Percentiles rank a stretch among this genome's conserved stretches.
phyloP scores from a whole-genome alignment of 2,888 invertebrate species.

The Clistopyga incitator region DNA sequence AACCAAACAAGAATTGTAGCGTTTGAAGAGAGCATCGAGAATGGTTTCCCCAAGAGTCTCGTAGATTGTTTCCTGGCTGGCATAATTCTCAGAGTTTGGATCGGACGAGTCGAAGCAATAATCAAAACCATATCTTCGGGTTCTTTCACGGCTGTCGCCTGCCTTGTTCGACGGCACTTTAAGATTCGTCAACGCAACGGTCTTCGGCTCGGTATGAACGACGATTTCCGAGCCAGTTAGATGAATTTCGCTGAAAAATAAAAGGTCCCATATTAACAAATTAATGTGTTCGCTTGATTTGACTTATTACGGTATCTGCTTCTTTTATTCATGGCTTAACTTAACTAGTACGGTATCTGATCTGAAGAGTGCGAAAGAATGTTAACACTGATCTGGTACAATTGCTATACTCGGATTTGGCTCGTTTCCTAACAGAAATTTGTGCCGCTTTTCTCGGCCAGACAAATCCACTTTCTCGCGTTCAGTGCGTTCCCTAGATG shows the following conservation, averaged over 20 bases:
- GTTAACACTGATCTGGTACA: not conserved
- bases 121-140: conserved; percentile 88
- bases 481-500: not conserved
- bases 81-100: conserved; percentile 84
- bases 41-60: conserved; percentile 88
- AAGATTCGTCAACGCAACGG: conserved; percentile 77
- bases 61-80: conserved; percentile 88
- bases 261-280: not conserved
- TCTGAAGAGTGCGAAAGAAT: not conserved
- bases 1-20: conserved; percentile 89
- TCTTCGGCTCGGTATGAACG: conserved; percentile 74
- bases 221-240: conserved; percentile 78
- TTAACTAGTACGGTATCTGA: not conserved
- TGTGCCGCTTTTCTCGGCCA: not conserved
- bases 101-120: conserved; percentile 88
- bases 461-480: not conserved
- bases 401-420: not conserved
- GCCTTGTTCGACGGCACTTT: conserved; percentile 88
- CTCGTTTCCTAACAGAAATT: not conserved
- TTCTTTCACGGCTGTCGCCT: conserved; percentile 88
- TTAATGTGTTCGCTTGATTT: not conserved
- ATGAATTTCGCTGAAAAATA: conserved; percentile 73
- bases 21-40: conserved; percentile 87
- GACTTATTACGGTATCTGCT: not conserved
- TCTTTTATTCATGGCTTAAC: too few species aligned